phyloP scores from a whole-genome alignment of 2,797 vertebrate species.

The Chromis chromis region DNA sequence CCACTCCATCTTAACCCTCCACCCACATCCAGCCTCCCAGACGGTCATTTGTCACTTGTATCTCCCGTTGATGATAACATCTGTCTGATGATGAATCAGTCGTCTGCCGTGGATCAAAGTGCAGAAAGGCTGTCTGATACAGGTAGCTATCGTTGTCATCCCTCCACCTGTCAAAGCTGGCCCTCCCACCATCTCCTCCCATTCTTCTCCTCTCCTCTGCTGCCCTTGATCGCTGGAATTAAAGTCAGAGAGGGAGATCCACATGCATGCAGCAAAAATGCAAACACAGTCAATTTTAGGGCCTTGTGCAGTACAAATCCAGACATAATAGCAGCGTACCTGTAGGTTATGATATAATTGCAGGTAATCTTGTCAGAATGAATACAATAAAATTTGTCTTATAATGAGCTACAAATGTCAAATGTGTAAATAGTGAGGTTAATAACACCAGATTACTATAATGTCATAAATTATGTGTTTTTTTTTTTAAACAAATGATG shows the following conservation, averaged over 20 bases:
- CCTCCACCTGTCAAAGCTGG: constrained; percentile 57
- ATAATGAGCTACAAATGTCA: constrained; percentile 37
- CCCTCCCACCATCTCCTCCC: constrained; percentile 41
- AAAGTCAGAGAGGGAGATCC: constrained; percentile 22
- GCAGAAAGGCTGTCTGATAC: constrained; percentile 46
- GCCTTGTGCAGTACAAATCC: neutral
- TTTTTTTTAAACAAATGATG: neutral
- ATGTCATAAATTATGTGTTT: neutral
- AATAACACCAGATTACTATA: neutral
- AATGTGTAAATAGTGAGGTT: constrained; percentile 2
- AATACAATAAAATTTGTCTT: neutral
- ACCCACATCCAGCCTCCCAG: neutral
- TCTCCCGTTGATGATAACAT: constrained; percentile 64
- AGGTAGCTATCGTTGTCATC: constrained; percentile 50
- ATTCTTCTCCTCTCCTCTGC: constrained; percentile 30
- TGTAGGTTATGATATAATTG: constrained; percentile 11
- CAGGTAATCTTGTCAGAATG: constrained; percentile 3
- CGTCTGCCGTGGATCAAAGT: constrained; percentile 62
- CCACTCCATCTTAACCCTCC: constrained; percentile 5
- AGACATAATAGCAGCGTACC: neutral
- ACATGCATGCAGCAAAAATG: constrained; percentile 18
- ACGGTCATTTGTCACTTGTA: constrained; percentile 61
- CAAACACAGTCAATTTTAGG: constrained; percentile 1
- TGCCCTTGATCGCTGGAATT: constrained; percentile 49
- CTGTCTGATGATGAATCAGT: constrained; percentile 66